A percentile compares a stretch with the other conserved stretches of the same genome.
Evolutionary conservation across 2,797 vertebrate species (phyloP).

Genomic region (Spinus olivaceus): DNA sequence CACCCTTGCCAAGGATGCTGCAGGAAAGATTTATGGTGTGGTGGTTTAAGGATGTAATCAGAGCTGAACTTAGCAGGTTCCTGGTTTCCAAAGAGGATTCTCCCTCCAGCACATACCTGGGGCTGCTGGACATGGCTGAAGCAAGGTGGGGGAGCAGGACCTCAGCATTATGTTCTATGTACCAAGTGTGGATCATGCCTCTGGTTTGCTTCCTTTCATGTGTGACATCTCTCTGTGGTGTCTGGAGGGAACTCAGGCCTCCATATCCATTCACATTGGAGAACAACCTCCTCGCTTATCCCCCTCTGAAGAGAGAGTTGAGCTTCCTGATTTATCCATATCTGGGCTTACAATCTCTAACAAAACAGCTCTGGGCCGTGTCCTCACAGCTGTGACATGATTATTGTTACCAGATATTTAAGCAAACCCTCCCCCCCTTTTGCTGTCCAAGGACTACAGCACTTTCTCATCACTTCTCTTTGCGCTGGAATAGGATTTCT

Average conservation of each 20-base stretch:
- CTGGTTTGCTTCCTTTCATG: neutral
- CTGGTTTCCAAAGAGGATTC: neutral
- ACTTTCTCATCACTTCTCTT: neutral
- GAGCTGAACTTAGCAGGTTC: neutral
- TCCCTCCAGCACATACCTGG: neutral
- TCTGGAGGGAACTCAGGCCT: neutral
- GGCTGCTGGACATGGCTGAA: neutral
- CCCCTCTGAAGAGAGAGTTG: neutral
- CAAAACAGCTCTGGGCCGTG: neutral
- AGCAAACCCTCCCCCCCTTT: neutral
- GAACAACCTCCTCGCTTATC: neutral
- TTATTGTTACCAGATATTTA: conserved; percentile 12
- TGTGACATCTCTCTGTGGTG: neutral
- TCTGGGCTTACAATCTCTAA: neutral
- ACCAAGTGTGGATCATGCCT: neutral
- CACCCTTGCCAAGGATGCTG: neutral
- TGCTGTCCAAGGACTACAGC: neutral
- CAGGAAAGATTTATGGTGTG: neutral
- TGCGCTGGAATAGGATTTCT: neutral
- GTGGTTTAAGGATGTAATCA: neutral
- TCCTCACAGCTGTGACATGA: conserved; percentile 16
- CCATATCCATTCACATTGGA: neutral
- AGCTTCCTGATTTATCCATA: neutral
- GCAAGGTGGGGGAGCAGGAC: neutral
- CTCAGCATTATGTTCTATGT: neutral